Conservation (phyloP, 2,797 vertebrate genomes). For the Falco berigora region DNA sequence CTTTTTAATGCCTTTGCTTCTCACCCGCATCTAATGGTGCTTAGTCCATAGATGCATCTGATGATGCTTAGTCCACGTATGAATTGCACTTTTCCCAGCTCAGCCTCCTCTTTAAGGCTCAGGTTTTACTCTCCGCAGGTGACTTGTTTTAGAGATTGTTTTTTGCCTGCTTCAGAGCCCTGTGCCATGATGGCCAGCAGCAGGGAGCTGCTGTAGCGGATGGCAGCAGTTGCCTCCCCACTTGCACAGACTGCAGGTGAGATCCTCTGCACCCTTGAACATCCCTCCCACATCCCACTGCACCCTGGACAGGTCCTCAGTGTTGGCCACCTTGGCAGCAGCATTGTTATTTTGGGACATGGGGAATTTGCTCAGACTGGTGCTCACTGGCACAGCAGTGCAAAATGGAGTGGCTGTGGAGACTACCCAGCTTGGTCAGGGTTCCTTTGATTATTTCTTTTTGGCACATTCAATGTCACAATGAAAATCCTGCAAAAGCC, state of each 20-base stretch:
- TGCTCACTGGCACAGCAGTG: accelerated
- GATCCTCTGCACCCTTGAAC: too few species aligned
- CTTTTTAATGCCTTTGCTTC: background rate
- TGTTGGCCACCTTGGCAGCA: background rate
- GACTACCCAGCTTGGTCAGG: background rate
- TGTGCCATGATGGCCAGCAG: accelerated
- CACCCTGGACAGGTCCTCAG: background rate
- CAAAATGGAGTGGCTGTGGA: background rate
- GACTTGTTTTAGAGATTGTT: background rate
- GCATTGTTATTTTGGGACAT: background rate
- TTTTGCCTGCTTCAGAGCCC: background rate
- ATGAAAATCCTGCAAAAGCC: background rate
- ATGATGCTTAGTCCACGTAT: background rate
- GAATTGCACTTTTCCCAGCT: background rate
- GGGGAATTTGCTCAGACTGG: background rate
- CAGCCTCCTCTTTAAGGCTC: background rate
- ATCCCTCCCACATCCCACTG: background rate
- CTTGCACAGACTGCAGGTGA: background rate
- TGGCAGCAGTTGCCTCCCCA: accelerated
- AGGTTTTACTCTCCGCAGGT: background rate
- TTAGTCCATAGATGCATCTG: background rate
- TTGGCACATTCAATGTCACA: background rate
- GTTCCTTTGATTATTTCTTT: background rate
- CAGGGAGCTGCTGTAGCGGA: background rate
- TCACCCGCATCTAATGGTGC: background rate